phyloP scores from a whole-genome alignment of 2,888 invertebrate species.

The Lepidocyrtoides sp. region DNA sequence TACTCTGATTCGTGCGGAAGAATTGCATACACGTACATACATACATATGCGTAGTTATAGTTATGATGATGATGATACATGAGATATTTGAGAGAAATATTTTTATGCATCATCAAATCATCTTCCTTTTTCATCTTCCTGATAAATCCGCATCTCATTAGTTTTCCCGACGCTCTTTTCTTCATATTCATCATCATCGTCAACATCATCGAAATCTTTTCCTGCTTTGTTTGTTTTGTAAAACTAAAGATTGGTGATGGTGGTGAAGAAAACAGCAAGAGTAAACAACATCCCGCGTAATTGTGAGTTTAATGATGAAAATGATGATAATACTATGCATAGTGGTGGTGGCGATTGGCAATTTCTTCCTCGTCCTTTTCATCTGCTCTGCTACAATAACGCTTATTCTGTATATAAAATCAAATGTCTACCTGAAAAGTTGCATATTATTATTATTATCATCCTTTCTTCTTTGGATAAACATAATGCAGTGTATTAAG shows the following conservation, averaged over 20 bases:
- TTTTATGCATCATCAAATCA: neutral
- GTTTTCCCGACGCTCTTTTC: constrained; percentile 38
- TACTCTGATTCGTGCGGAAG: no score
- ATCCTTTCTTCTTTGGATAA: neutral
- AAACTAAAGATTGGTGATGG: constrained; percentile 12
- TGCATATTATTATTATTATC: constrained; percentile 35
- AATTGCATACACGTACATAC: no score
- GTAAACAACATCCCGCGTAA: constrained; percentile 60
- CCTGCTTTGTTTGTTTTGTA: neutral
- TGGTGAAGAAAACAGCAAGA: neutral
- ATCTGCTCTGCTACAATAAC: neutral
- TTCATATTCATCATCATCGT: neutral
- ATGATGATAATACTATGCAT: constrained; percentile 6
- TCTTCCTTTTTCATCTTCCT: constrained; percentile 52
- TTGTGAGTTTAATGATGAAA: constrained; percentile 65
- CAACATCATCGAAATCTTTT: neutral
- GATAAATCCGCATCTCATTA: constrained; percentile 76
- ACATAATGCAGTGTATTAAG: neutral
- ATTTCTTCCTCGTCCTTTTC: constrained; percentile 3
- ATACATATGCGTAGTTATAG: no score
- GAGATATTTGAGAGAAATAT: neutral
- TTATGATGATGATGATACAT: neutral
- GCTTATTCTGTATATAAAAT: neutral
- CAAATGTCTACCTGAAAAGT: neutral
- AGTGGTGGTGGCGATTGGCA: constrained; percentile 20